phyloP scores from a whole-genome alignment of 2,888 invertebrate species.

The Acanthopleura granulata region DNA sequence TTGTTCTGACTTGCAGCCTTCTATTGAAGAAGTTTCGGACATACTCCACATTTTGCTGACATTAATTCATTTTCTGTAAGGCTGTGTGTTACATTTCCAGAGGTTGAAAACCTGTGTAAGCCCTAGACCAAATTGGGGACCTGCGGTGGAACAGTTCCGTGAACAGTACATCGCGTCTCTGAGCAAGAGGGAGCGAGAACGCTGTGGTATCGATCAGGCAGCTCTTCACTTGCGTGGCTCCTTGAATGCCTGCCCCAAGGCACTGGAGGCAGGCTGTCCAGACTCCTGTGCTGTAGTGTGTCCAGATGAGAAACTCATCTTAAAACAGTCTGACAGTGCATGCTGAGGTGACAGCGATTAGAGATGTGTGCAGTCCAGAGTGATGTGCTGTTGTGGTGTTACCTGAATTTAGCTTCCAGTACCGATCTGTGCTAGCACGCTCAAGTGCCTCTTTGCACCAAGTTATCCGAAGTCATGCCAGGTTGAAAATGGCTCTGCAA shows the following conservation, averaged over 20 bases:
- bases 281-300: neutral
- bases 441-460: no score
- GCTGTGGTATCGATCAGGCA: constrained; percentile 7
- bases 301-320: neutral
- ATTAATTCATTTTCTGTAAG: no score
- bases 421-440: no score
- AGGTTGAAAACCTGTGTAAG: constrained; percentile 43
- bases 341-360: neutral
- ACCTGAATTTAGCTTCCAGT: no score
- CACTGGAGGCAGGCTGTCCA: neutral
- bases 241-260: neutral
- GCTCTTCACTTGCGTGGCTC: neutral
- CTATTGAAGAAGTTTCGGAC: no score
- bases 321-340: neutral
- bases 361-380: neutral
- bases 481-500: no score
- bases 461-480: no score
- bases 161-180: constrained; percentile 46
- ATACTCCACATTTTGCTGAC: no score
- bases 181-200: constrained; percentile 20
- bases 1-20: no score
- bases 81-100: constrained; percentile 34
- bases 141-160: constrained; percentile 44
- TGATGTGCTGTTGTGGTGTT: no score
- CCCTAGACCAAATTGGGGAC: constrained; percentile 56